A percentile compares a stretch with the other conserved stretches of the same genome.
Conservation (phyloP, 2,888 invertebrate species). For the Sclerodermus sp. region DNA sequence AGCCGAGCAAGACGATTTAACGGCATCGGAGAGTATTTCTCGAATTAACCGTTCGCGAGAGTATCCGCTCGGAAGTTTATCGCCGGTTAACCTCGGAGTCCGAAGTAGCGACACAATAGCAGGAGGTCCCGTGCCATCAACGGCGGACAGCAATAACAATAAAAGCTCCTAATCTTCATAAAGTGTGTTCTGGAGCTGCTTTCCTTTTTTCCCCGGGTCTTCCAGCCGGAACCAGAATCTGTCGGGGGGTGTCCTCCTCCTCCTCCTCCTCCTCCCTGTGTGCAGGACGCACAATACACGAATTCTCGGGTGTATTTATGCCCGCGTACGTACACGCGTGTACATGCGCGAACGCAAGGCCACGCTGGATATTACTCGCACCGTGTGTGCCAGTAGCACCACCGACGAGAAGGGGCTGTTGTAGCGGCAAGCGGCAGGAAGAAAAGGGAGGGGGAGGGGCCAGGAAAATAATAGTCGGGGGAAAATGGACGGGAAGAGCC, state of each 20-base stretch:
- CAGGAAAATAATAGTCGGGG: conserved; percentile 1
- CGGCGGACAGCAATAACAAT: conserved; percentile 14
- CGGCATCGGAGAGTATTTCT: too few species aligned
- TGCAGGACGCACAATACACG: not conserved
- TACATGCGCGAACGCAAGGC: not conserved
- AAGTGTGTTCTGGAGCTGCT: conserved; percentile 10
- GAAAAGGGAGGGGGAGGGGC: not conserved
- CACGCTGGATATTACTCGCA: too few species aligned
- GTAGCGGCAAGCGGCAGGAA: not conserved
- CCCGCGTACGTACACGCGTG: conserved; percentile 6
- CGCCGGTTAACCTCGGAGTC: too few species aligned
- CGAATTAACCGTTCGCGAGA: too few species aligned
- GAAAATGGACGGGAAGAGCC: conserved; percentile 15
- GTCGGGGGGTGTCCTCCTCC: not conserved
- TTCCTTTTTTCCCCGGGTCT: conserved; percentile 1
- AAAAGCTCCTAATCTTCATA: conserved; percentile 18
- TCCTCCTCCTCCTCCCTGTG: not conserved
- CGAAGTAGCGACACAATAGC: not conserved
- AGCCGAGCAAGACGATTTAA: too few species aligned
- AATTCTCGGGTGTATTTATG: conserved; percentile 9
- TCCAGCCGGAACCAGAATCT: conserved; percentile 1
- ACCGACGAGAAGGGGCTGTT: not conserved
- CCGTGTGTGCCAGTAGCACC: not conserved
- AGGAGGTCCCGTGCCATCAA: not conserved
- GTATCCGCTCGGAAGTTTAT: too few species aligned